These are phyloP conservation scores for Pyrrhia umbra DNA, from an alignment of 2,888 invertebrate genomes.

Conservation along the genomic window DNA sequence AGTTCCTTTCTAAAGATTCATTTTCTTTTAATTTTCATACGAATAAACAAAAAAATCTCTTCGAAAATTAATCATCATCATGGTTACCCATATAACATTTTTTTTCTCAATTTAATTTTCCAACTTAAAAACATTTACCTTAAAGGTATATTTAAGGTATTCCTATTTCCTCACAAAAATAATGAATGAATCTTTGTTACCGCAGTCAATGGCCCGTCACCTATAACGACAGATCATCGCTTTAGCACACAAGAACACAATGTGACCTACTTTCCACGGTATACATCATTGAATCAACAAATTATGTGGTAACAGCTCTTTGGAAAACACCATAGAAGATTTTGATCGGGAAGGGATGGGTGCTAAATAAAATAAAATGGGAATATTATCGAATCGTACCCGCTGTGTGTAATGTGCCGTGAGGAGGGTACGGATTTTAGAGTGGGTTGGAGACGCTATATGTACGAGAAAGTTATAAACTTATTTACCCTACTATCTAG, in stretches of 20 bases:
- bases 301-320: constrained; percentile 83
- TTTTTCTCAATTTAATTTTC: too few relatives aligned
- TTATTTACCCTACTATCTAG: too few relatives aligned
- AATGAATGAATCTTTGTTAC: neutral
- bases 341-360: constrained; percentile 73
- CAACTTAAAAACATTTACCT: neutral
- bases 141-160: neutral
- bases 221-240: constrained; percentile 1
- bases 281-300: constrained; percentile 84
- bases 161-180: neutral
- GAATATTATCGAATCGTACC: constrained; percentile 85
- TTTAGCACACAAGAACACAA: constrained; percentile 25
- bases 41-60: too few relatives aligned
- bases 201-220: constrained; percentile 15
- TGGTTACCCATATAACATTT: too few relatives aligned
- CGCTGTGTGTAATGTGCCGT: constrained; percentile 81
- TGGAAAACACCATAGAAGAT: constrained; percentile 74
- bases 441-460: constrained; percentile 60
- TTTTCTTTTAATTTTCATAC: too few relatives aligned
- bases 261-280: constrained; percentile 60
- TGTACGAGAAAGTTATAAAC: too few relatives aligned
- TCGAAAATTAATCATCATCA: too few relatives aligned
- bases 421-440: constrained; percentile 62
- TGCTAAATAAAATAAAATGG: constrained; percentile 85
- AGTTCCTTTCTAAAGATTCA: too few relatives aligned